Evolutionary conservation across 1,140 invertebrate genomes (phyloP), one percentile per base, ranked within the genome.

Genomic region (Coptotermes formosanus): DNA sequence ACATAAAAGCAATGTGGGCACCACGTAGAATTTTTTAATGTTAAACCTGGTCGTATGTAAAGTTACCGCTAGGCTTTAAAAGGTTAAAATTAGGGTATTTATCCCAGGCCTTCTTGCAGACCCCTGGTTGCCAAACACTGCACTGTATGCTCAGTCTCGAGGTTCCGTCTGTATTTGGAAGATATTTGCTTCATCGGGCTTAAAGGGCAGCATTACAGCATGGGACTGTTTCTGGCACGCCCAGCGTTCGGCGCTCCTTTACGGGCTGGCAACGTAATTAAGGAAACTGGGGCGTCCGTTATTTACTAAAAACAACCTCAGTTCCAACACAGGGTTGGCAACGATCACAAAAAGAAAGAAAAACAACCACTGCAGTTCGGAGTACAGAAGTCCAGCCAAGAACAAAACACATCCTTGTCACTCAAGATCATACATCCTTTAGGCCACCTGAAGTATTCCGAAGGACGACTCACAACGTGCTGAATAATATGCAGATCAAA

Each of bases 271-370:
- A 64, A 23, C 59, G 59, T 64, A 64, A 19, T 64, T 64, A 64
- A 64, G 59, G 21, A 64, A 64, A 64, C 25, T 64, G 59, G 59
- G 21, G 59, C 59, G 59, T 64, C 25, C 21, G 59, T 64, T 64
- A 64, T 64, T 64, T 64, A 64, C 59, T 64, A 64, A 64, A 64
- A 64, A 64, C 59, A 64, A 64, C 59, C 59, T 64, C 25, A 64
- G 59, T 64, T 64, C 59, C 59, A 64, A 64, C 59, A 64, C 59
- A 64, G 19, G 25, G 25, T 64, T 64, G 59, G 59, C 59, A 64
- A 19, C 21, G 59, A 64, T 64, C 59, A 64, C 21, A 21, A 23
- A n/a, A n/a, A 64, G 59, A 64, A 64, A 6, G 59, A 64, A 23
- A 64, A 23, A 19, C 59, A 64, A 64, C 9, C 59, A 64, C 59